A percentile compares a stretch with the other conserved stretches of the same genome.
phyloP scores from a whole-genome alignment of 2,888 invertebrate species.

The Dascillus cervinus region DNA sequence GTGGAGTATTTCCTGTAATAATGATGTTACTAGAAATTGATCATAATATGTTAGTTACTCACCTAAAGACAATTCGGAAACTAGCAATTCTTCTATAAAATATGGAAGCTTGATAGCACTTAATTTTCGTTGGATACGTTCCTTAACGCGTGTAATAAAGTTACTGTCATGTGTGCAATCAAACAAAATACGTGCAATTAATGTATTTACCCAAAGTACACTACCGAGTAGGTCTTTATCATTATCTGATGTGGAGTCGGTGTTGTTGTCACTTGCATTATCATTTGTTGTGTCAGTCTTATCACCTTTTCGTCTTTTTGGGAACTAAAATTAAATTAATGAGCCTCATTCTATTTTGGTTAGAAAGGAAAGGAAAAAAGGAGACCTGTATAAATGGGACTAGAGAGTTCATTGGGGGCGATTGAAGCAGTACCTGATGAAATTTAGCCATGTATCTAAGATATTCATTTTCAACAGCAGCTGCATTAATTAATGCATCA shows the following conservation, averaged over 20 bases:
- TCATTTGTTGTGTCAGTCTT: too few species aligned
- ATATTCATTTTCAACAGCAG: conserved; percentile 29
- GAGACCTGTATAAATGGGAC: neutral
- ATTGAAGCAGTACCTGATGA: conserved; percentile 27
- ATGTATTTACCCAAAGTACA: conserved; percentile 68
- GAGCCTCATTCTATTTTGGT: too few species aligned
- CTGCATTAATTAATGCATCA: conserved; percentile 6
- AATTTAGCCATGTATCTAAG: conserved; percentile 34
- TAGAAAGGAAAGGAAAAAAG: neutral
- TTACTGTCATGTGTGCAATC: conserved; percentile 70
- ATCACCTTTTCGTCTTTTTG: neutral
- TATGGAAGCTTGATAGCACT: conserved; percentile 79
- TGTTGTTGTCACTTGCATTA: too few species aligned
- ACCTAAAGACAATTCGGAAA: conserved; percentile 69
- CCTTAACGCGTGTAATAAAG: conserved; percentile 63
- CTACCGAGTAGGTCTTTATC: conserved; percentile 29
- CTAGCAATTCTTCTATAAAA: conserved; percentile 76
- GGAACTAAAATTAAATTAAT: neutral
- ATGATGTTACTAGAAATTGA: too few species aligned
- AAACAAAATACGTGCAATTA: conserved; percentile 70
- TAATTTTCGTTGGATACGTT: conserved; percentile 78
- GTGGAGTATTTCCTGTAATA: conserved; percentile 48
- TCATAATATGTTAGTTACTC: conserved; percentile 11
- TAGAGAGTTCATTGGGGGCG: too few species aligned
- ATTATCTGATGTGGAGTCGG: neutral